Base-by-base conservation (phyloP, 2,797 vertebrate genomes). In the Halcyon badia region DNA sequence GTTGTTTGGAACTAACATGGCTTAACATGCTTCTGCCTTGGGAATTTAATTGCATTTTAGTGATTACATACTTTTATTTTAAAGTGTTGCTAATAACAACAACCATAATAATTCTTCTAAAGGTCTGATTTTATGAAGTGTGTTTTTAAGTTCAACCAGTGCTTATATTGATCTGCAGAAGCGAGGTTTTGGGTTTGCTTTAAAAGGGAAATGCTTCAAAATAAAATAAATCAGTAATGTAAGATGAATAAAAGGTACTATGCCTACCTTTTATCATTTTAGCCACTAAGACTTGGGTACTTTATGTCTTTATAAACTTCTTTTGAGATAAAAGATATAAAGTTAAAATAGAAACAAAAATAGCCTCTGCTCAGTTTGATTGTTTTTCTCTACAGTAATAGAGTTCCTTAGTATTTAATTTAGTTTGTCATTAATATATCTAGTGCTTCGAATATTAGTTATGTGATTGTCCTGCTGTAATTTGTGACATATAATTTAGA, bases 401-500 rank as follows among this genome's bases (percentile, higher is more conserved):
- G 58, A 90, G 42, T 92, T 96, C n/a, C 60, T 90, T 95, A 91
- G 39, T 72, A 79, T 96, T 97, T 97, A 15, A 77, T 94, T 96
- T 95, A 91, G 54, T 69, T 96, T 84, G 33, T 84, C 37, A 28
- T 68, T 71, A 65, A 48, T 69, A 8, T 94, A 86, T 84, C 68
- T 95, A 92, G 93, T 94, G 88, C 69, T 42, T 64, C 87, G 60
- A 95, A 91, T 93, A 92, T 95, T 91, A 25, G 76, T 92, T 93
- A 85, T 79, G 79, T 91, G 42, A 60, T 92, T 94, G 71, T 81
- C 49, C 13, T 44, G 9, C 62, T 92, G 44, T 78, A 72, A 92
- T 96, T 95, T 97, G 80, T 96, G 83, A 83, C 57, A 39, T 82
- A 87, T 31, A 79, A 21, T 96, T 97, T 92, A 96, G 87, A 90